Base-by-base conservation (phyloP, 2,113 vertebrate species). In the Sula dactylatra region DNA sequence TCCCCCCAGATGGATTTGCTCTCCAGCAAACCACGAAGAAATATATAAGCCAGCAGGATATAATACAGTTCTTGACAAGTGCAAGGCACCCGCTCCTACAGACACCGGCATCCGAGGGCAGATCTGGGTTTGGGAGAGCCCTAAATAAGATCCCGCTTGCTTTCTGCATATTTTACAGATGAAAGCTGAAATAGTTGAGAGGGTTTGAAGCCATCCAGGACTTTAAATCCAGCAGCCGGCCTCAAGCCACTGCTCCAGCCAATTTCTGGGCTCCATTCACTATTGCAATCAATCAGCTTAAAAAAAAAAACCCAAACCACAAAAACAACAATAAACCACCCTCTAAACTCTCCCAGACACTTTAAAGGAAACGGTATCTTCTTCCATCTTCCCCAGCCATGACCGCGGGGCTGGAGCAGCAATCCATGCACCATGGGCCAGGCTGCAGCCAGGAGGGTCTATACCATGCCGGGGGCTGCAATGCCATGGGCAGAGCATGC, bases 231-330 rank as follows among this genome's bases (percentile, higher is more conserved):
- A 83, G 82, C 0, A 0, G 44, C 62, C 29, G 3, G 66, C 88
- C 96, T 89, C 40, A 4, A 91, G 93, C 93, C 2, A 7, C 90
- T 1, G 2, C 87, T 85, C 92, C 1, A 22, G 93, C 67, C 31
- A 9, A 80, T 90, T 90, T 52, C 96, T 86, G 82, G 67, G 90
- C 70, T 94, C 72, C 95, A 90, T 92, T 97, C 96, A 74, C 90
- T 81, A 93, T 13, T 19, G 52, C 55, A 78, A 93, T 96, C 90
- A 88, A 96, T 95, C 88, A 78, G 82, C 90, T 91, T 42, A 29
- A 83, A 88, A 84, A 92, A 64, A 52, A 16, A 83, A 87, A 47
- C 45, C 13, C 20, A 32, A 47, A 77, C 88, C 42, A 0, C 90
- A 85, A 80, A 88, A 92, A 27, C 76, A 85, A 88, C 67, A 66